Evolutionary conservation across 2,113 vertebrate species (phyloP).

Genomic region (Siniperca knerii): DNA sequence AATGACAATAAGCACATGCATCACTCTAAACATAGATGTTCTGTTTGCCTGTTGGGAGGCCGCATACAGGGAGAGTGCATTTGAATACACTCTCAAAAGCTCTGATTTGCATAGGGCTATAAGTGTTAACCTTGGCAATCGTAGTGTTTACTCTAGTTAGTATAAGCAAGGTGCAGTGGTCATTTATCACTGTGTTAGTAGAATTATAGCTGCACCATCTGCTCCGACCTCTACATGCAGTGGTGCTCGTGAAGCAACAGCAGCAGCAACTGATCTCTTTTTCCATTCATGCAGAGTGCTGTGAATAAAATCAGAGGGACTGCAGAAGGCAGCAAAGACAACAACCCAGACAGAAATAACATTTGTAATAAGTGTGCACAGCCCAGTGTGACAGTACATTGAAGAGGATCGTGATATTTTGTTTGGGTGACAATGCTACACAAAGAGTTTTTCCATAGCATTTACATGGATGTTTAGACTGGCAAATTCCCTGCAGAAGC

Average conservation of each 20-base stretch:
- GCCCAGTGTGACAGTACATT: conserved; percentile 18
- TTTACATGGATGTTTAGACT: conserved; percentile 87
- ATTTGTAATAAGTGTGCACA: conserved; percentile 9
- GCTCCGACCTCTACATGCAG: conserved; percentile 26
- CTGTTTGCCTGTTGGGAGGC: conserved; percentile 41
- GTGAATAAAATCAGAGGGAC: background rate
- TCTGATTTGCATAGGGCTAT: conserved; percentile 67
- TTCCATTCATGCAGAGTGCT: background rate
- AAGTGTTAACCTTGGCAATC: conserved; percentile 73
- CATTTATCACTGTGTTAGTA: conserved; percentile 54
- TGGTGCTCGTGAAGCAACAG: background rate
- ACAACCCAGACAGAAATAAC: conserved; percentile 54
- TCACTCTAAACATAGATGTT: conserved; percentile 44
- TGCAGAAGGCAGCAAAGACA: conserved; percentile 37
- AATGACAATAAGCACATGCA: background rate
- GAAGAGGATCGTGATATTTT: conserved; percentile 54
- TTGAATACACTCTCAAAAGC: conserved; percentile 68
- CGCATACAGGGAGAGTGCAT: conserved; percentile 30
- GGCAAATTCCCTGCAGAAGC: conserved; percentile 79
- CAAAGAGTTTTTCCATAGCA: conserved; percentile 82
- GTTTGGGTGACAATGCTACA: conserved; percentile 60
- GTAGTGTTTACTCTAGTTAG: conserved; percentile 65
- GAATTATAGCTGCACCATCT: conserved; percentile 55
- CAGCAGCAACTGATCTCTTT: conserved; percentile 26
- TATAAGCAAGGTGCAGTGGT: conserved; percentile 64